Conservation (phyloP, 2,113 vertebrate species). For the Caranx melampygus region DNA sequence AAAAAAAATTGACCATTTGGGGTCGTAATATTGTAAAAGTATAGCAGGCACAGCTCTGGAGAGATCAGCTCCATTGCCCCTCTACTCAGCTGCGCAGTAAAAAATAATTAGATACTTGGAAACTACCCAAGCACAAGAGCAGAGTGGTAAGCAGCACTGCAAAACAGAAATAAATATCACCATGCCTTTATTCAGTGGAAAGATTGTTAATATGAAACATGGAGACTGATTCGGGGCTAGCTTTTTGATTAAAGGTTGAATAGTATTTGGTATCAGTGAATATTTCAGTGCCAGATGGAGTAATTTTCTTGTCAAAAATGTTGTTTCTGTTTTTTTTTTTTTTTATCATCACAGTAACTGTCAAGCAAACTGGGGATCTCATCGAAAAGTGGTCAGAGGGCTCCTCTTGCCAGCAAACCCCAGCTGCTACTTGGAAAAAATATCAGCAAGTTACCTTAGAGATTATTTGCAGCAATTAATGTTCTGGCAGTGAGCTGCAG, state of each 20-base stretch:
- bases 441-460: not conserved
- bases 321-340: not conserved
- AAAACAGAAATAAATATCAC: slow-evolving; percentile 35
- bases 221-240: slow-evolving; percentile 18
- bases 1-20: slow-evolving; percentile 50
- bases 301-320: not conserved
- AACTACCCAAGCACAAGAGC: slow-evolving; percentile 49
- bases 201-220: slow-evolving; percentile 24
- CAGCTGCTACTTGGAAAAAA: not conserved
- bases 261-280: slow-evolving; percentile 1
- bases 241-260: slow-evolving; percentile 49
- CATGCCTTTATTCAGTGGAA: slow-evolving; percentile 29
- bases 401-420: not conserved
- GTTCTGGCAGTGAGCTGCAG: not conserved
- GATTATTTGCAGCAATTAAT: not conserved
- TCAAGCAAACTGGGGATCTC: not conserved
- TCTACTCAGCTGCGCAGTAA: slow-evolving; percentile 60
- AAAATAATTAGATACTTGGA: slow-evolving; percentile 63
- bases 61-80: slow-evolving; percentile 46
- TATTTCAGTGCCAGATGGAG: slow-evolving; percentile 22
- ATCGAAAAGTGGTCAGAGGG: not conserved
- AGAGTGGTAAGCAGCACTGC: slow-evolving; percentile 28
- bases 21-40: slow-evolving; percentile 44
- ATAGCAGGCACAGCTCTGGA: slow-evolving; percentile 40
- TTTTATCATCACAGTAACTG: slow-evolving; percentile 4